Base-by-base conservation (phyloP, 2,888 invertebrate species). In the Chrysolina oricalcia region DNA sequence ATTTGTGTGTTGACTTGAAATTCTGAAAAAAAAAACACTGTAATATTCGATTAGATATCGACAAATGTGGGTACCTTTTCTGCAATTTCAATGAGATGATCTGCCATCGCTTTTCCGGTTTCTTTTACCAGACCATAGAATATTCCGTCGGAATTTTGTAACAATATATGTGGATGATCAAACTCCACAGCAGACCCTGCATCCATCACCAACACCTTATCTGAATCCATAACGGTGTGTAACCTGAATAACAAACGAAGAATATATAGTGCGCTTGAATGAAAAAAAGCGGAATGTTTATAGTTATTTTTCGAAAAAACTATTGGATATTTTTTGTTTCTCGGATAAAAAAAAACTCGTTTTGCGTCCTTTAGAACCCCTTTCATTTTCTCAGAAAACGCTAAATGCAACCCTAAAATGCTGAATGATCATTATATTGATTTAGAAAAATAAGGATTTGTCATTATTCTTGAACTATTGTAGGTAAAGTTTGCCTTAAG, bases 211-310 rank as follows among this genome's bases (percentile, higher is more conserved):
- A 92, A 83, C 78, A 95, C 92, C 88, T 93, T 92, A 89, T 96
- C 95, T 0, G 94, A 95, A 88, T 96, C 96, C 94, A 96, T 96
- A 67, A 96, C 94, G 0, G 96, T 96, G 84, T 96, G 93, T 10
- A 97, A 91, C 56, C 96, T 82, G 64, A 27, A 77, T 76, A 35
- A 35, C 70, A 41, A 50, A 69, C 15, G 15, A 19, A 69, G 19
- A 5, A 46, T 27, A 27, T 62, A 21, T 27, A 8, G 27, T 27
- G n/a, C n/a, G 64, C 17, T 50, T 5, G 35, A 35, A 6, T 35
- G 35, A 35, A 35, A 35, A 35, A 0, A 8, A 35, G 5, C 27
- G n/a, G n/a, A n/a, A n/a, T n/a, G n/a, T n/a, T n/a, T n/a, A 27
- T 27, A 27, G 2, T 27, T 27, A 27, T 27, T 27, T 27, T 27